phyloP scores from a whole-genome alignment of 2,113 vertebrate species.

The Sinosuthora webbiana region DNA sequence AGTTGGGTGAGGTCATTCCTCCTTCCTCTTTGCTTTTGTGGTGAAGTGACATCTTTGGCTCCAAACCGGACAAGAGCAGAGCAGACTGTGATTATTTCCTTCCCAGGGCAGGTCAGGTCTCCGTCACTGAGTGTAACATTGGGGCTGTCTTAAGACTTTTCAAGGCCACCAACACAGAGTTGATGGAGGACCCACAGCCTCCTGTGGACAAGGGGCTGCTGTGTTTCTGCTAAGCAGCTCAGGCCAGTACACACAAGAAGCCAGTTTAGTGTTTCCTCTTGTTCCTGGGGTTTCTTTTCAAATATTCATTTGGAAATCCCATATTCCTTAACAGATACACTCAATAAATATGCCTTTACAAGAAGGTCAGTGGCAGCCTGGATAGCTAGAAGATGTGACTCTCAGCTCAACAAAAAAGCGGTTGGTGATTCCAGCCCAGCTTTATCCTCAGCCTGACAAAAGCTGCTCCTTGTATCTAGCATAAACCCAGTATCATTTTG shows the following conservation, averaged over 20 bases:
- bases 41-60: conserved; percentile 1
- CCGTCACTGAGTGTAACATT: fast-evolving
- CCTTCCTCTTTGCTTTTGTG: conserved; percentile 14
- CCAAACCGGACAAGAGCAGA: neutral
- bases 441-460: neutral
- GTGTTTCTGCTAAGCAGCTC: neutral
- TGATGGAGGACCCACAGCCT: neutral
- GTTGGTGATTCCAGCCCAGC: neutral
- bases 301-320: neutral
- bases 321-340: neutral
- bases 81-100: conserved; percentile 23
- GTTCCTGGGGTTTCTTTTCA: neutral
- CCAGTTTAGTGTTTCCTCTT: neutral
- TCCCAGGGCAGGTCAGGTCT: neutral
- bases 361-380: neutral
- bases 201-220: fast-evolving
- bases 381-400: neutral
- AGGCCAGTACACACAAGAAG: neutral
- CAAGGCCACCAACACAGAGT: neutral
- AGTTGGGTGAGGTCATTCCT: neutral
- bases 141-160: neutral
- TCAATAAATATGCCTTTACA: neutral
- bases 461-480: neutral
- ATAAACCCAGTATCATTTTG: neutral
- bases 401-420: neutral